These are phyloP conservation scores for Nylanderia fulva DNA, from an alignment of 1,140 invertebrate species.

Conservation along the genomic window DNA sequence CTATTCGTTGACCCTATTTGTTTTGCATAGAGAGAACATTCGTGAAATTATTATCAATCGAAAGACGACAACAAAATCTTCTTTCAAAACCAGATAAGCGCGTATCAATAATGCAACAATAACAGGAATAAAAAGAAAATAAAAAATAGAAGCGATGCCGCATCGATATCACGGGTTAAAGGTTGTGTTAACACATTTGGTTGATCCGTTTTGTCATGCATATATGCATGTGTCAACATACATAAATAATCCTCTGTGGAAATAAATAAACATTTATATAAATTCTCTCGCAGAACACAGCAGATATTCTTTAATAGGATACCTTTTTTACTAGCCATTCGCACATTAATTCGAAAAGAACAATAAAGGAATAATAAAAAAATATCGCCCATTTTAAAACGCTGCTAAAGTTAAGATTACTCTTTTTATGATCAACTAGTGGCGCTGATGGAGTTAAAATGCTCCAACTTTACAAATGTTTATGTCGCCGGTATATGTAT, in stretches of 20 bases:
- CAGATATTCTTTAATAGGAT: background rate
- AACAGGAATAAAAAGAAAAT: slow-evolving; percentile 13
- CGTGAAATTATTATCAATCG: background rate
- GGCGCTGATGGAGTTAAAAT: background rate
- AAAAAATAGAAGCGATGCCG: background rate
- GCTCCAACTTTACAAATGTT: slow-evolving; percentile 11
- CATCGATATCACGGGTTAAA: slow-evolving; percentile 1
- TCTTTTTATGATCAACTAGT: background rate
- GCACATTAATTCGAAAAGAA: background rate
- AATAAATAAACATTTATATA: background rate
- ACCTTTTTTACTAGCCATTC: background rate
- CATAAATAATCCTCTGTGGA: background rate
- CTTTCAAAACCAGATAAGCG: background rate
- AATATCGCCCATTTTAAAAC: slow-evolving; percentile 8
- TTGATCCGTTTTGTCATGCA: background rate
- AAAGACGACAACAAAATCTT: background rate
- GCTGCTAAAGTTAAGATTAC: background rate
- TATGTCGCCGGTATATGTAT: background rate
- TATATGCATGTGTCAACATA: no score
- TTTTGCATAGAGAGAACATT: background rate
- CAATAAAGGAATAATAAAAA: background rate
- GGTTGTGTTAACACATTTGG: background rate
- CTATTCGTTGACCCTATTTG: background rate
- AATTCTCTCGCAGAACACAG: background rate
- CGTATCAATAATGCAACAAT: background rate